Base-by-base conservation (phyloP, 2,888 invertebrate species). In the Brenthis hecate region DNA sequence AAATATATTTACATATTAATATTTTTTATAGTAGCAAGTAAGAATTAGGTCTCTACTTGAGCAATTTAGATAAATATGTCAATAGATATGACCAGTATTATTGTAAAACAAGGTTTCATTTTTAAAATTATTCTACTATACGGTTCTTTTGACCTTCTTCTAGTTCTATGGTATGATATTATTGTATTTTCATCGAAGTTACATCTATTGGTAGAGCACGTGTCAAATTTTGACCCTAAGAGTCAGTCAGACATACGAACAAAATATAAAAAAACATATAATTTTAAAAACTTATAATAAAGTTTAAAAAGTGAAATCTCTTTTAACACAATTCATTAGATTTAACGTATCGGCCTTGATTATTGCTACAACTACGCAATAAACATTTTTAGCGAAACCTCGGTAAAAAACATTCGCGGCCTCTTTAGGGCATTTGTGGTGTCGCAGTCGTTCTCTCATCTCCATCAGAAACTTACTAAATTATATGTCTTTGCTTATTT, bases 311-410 rank as follows among this genome's bases (percentile, higher is more conserved):
- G 62, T n/a, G 53, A 64, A 56, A 64, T 69, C 63, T 71, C 56
- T 68, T 68, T 63, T 69, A 73, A 68, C 69, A 73, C 71, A 65
- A 71, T 71, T 70, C 64, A 74, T 71, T 73, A 65, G 69, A 57
- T 73, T 63, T 71, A 74, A 74, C 67, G 68, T 66, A 61, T 65
- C 56, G 73, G 56, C 74, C 74, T 74, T 73, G 73, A 68, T 66
- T 66, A 69, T 58, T 61, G 73, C 67, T 65, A 61, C 63, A 51
- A 66, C 68, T 67, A 67, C 69, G 69, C 68, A 53, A 66, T 63
- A 56, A 60, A 65, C 60, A 65, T 58, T 66, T 71, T 71, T 68
- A 68, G 63, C 58, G 50, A 66, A 71, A 68, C 68, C 32, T 23
- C 48, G 56, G 55, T 61, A 68, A 67, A 67, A 64, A 69, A 57